Evolutionary conservation across 2,113 vertebrate genomes (phyloP), one percentile per base, ranked within the genome.

Genomic region (Eleginops maclovinus): DNA sequence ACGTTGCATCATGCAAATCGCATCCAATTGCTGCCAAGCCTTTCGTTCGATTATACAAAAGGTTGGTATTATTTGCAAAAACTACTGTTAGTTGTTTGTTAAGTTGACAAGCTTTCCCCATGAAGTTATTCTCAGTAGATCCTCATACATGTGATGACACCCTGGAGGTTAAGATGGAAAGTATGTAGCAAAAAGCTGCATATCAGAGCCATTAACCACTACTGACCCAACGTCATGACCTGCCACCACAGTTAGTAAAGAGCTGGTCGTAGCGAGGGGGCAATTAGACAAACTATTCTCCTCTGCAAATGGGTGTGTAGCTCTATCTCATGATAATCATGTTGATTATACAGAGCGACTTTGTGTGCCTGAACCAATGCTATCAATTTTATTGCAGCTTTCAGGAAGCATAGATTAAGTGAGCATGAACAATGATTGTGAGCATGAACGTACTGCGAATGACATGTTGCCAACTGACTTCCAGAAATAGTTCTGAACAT

Each of bases 321-420:
- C 44, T 70, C 28, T 10, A 46, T 59, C 22, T 51, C 53, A 24
- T 12, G 31, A 19, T 56, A 40, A 71, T 64, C 31, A 51, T 21
- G 43, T 24, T 15, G 28, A 16, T 54, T 64, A 14, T 15, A 31
- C 7, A 5, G 28, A 13, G 16, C 22, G 26, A 36, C 43, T 49
- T 56, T n/a, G 40, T 56, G 72, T 6, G 7, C 43, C 51, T 46
- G 50, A 55, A 65, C 41, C 26, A 40, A 65, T 14, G 50, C n/a
- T 46, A 13, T 1, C 1, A 64, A 15, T 17, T 31, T 54, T 31
- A 46, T 47, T 65, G 10, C 61, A 47, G 51, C 61, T 40, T 19
- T 31, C 2, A 36, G 40, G 16, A 55, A 31, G n/a, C 49, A 54
- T 31, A 14, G 7, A 46, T 36, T 56, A 65, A 49, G 9, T 22